Evolutionary conservation across 2,113 vertebrate species (phyloP), one percentile per base, ranked within the genome.

Genomic region (Prionailurus viverrinus): DNA sequence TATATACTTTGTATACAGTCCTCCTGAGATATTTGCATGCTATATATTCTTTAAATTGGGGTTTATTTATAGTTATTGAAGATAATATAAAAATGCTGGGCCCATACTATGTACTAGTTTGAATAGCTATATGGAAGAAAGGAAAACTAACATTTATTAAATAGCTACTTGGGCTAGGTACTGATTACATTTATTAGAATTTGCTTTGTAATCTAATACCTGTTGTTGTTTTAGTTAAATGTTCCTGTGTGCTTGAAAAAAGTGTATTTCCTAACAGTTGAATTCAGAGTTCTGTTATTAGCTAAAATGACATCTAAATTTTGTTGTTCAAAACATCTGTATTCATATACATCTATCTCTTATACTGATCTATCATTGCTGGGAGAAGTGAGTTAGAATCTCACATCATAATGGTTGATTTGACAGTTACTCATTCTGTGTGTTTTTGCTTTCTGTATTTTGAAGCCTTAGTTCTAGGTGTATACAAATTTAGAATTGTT

Each of bases 401-500:
- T 83, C 58, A 83, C 48, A 66, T 76, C 23, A 29, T 80, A 69
- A 69, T 58, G n/a, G 7, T 66, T 45, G 27, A 63, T n/a, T 74
- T 74, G 86, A 81, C n/a, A 82, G 5, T 69, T 89, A 74, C 41
- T 91, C 25, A 71, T 53, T 83, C 14, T 90, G 66, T 82, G 78
- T 13, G 41, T 89, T 82, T 94, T 94, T 89, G 53, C 66, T 89
- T 65, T 82, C 41, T 74, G 15, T 90, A 53, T 95, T 83, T 83
- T 71, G 33, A 95, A 66, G n/a, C 21, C 12, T 21, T 66, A 79
- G 41, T 66, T 89, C 83, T 90, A 65, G 55, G 10, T 74, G 68
- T 29, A n/a, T 27, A 65, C 73, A 66, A 55, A 66, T 83, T 83
- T n/a, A 83, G 68, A 95, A 66, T 65, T 90, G 27, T 66, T 90